Conservation (phyloP, 2,797 vertebrate species). For the Orientallactaga sibirica region DNA sequence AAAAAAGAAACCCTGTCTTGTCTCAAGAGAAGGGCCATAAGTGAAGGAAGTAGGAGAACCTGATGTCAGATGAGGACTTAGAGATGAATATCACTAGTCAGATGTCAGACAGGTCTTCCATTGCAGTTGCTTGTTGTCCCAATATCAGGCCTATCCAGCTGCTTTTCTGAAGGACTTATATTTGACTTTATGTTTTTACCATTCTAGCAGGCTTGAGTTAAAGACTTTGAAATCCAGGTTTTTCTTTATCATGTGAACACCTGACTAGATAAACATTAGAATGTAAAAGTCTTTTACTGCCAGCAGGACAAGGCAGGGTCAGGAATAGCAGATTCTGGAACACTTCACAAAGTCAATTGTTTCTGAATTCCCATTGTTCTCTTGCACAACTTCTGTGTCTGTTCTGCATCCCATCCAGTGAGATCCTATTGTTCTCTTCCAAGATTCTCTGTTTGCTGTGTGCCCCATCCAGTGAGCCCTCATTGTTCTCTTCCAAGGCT, state of each 20-base stretch:
- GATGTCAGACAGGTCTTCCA: neutral
- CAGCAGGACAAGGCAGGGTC: neutral
- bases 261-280: neutral
- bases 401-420: neutral
- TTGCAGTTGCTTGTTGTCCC: neutral
- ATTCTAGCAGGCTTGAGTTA: neutral
- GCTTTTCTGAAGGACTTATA: neutral
- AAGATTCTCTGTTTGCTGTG: no score
- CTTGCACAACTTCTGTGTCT: neutral
- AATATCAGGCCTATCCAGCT: neutral
- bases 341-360: neutral
- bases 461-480: no score
- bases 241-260: neutral
- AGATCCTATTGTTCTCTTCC: no score
- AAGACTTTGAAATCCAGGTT: neutral
- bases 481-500: no score
- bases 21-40: neutral
- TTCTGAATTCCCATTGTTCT: neutral
- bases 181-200: neutral
- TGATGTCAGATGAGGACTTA: conserved; percentile 3
- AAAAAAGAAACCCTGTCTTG: no score
- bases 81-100: neutral
- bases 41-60: conserved; percentile 19
- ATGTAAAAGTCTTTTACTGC: neutral
- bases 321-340: neutral